phyloP scores from a whole-genome alignment of 2,888 invertebrate genomes.

The Abrostola triplasia region DNA sequence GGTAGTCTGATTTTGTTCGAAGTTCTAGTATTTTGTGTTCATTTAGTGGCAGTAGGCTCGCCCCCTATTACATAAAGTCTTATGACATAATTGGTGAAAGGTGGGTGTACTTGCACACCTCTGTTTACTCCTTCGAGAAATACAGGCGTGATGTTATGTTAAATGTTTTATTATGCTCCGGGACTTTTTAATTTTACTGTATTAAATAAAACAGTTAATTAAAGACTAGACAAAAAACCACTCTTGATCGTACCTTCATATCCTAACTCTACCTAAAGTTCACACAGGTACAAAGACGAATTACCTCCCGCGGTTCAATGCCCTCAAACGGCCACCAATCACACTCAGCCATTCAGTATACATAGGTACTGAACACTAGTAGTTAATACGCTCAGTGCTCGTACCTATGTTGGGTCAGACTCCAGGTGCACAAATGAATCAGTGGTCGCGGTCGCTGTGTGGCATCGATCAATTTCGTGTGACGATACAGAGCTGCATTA shows the following conservation, averaged over 20 bases:
- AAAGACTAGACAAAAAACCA: not conserved
- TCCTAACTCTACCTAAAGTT: conserved; percentile 12
- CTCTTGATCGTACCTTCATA: not conserved
- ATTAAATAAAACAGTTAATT: too few species aligned
- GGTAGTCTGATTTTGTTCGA: too few species aligned
- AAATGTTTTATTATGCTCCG: too few species aligned
- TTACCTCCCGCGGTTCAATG: conserved; percentile 46
- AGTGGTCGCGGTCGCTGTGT: conserved; percentile 49
- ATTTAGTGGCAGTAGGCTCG: too few species aligned
- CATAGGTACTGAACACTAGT: conserved; percentile 13
- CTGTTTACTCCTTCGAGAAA: too few species aligned
- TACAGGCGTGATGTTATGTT: too few species aligned
- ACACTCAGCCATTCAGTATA: conserved; percentile 16
- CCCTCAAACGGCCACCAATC: conserved; percentile 33
- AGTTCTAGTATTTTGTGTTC: too few species aligned
- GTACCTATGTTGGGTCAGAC: conserved; percentile 26
- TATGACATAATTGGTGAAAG: too few species aligned
- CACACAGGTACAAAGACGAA: conserved; percentile 44
- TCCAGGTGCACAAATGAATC: conserved; percentile 57
- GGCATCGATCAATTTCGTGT: conserved; percentile 59
- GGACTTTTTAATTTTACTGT: too few species aligned
- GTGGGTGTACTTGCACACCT: too few species aligned
- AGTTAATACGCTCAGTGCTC: conserved; percentile 36
- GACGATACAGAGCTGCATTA: conserved; percentile 43
- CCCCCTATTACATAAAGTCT: too few species aligned